A percentile compares a stretch with the other conserved stretches of the same genome.
These are phyloP conservation scores for Drosophila limbata DNA, from an alignment of 2,888 invertebrate species.

Conservation along the genomic window DNA sequence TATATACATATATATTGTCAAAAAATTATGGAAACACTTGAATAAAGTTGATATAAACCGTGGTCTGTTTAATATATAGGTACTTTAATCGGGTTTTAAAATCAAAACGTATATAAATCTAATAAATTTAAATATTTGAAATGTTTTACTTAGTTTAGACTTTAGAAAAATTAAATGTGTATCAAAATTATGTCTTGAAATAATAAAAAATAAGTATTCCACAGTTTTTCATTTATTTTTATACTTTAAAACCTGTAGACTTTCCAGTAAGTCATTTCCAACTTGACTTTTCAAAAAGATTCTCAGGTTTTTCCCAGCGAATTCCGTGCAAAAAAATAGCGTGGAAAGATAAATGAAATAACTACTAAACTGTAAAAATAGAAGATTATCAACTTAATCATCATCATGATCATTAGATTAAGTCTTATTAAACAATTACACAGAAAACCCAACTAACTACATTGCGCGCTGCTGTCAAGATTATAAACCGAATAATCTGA, in stretches of 20 bases:
- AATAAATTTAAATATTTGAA: not conserved
- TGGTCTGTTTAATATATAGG: not conserved
- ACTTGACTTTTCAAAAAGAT: not conserved
- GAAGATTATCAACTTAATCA: not conserved
- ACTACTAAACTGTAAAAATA: not conserved
- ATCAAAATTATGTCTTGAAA: not conserved
- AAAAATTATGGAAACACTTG: not conserved
- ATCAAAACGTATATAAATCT: not conserved
- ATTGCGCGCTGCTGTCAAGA: not conserved
- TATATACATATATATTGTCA: too few relatives aligned
- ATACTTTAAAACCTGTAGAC: not conserved
- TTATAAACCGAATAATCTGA: not conserved
- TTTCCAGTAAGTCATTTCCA: not conserved
- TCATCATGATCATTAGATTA: not conserved
- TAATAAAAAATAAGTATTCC: not conserved
- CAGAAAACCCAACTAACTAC: conserved; percentile 7
- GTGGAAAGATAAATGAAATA: not conserved
- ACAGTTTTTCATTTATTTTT: not conserved
- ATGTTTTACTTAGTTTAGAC: not conserved
- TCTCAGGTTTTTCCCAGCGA: conserved; percentile 1
- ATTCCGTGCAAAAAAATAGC: not conserved
- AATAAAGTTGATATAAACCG: not conserved
- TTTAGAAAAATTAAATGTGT: not conserved
- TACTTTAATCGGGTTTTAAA: too few relatives aligned
- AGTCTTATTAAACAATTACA: conserved; percentile 10